Base-by-base conservation (phyloP, 2,113 vertebrate species). In the Anhinga anhinga region DNA sequence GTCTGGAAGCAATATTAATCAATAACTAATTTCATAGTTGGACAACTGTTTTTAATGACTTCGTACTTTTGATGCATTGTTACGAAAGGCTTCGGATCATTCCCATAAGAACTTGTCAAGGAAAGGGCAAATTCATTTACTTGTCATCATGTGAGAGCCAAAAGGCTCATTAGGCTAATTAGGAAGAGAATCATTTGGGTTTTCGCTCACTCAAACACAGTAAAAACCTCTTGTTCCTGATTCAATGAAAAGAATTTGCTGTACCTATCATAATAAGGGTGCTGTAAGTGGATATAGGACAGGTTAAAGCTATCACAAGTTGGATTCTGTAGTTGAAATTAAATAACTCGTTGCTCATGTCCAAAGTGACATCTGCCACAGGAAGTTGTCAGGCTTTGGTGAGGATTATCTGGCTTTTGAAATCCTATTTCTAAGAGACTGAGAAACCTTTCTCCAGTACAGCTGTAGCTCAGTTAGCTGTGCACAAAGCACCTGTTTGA, bases 21-120 rank as follows among this genome's bases (percentile, higher is more conserved):
- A 97, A 98, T 98, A 98, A 96, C 95, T 98, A 98, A 98, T 98
- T 98, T 98, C 97, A 98, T 98, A 98, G 97, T 93, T 98, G 97
- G 96, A 98, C 97, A 98, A 97, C 95, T 98, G 86, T 97, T 96
- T 98, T 98, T 98, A 98, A 98, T 98, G 97, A 97, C 96, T 97
- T 95, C 59, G 88, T 96, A 94, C 69, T 86, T 97, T 90, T 94
- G 86, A 98, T 83, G 65, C 89, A 95, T 96, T 95, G 95, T 97
- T 93, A 85, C 73, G 3, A 94, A 97, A 96, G 93, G 74, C 87
- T 97, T 97, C 88, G 27, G 86, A 96, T 97, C 95, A 90, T 95
- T 97, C 95, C 96, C 94, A 97, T 71, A 97, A 97, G 94, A 97
- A 95, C 92, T 83, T 97, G 97, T 98, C 97, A 97, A 87, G 85